These are phyloP conservation scores for Trinorchestia longiramus DNA, from an alignment of 1,140 invertebrate genomes.

Conservation along the genomic window DNA sequence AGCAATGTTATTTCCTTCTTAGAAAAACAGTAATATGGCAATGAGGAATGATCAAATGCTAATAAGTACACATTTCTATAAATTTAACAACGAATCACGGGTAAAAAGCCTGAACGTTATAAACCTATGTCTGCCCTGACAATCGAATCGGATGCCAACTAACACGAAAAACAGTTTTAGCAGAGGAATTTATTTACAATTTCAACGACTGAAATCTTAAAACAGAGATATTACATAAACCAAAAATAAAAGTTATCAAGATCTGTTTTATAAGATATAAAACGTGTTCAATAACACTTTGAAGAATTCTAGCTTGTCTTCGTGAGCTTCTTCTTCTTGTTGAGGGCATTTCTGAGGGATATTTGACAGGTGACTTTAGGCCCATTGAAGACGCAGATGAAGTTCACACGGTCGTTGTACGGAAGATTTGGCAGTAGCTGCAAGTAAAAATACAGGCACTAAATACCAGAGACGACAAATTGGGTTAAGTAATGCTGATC, in stretches of 20 bases:
- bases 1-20: neutral
- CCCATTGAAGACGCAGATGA: constrained; percentile 52
- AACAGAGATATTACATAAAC: neutral
- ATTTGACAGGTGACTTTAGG: constrained; percentile 15
- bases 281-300: neutral
- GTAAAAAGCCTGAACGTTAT: neutral
- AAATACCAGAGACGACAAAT: neutral
- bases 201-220: neutral
- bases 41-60: neutral
- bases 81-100: neutral
- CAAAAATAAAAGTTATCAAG: neutral
- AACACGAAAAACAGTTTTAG: neutral
- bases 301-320: neutral
- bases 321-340: neutral
- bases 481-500: too few species aligned
- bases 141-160: neutral
- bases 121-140: neutral
- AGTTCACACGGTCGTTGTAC: constrained; percentile 44
- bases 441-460: neutral
- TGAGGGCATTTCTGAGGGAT: neutral
- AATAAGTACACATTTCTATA: neutral
- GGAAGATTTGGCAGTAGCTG: constrained; percentile 56
- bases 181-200: neutral
- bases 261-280: neutral
- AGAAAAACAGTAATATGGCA: neutral